Conservation (phyloP, 1,140 invertebrate species). For the Drosophila mayri region DNA sequence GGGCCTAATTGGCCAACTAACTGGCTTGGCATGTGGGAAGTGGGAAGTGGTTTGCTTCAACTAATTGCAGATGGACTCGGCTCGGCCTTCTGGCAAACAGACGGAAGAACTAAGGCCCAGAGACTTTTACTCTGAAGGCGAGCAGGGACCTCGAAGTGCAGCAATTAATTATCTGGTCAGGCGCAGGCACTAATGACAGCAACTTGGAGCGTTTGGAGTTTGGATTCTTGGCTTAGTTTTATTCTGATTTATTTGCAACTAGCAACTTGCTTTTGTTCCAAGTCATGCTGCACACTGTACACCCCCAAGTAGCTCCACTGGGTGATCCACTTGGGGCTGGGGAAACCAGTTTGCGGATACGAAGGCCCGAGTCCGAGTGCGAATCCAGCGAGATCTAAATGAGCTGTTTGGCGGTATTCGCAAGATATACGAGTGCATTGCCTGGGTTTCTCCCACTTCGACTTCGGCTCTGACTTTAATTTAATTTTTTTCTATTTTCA, state of each 20-base stretch:
- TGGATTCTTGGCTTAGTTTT: neutral
- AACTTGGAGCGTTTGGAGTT: slow-evolving; percentile 6
- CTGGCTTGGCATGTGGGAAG: slow-evolving; percentile 20
- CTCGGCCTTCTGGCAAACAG: slow-evolving; percentile 29
- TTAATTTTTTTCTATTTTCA: slow-evolving; percentile 21
- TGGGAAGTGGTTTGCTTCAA: slow-evolving; percentile 18
- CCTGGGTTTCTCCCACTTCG: slow-evolving; percentile 6
- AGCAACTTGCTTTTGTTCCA: neutral
- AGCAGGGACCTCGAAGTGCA: slow-evolving; percentile 16
- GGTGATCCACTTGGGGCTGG: slow-evolving; percentile 17
- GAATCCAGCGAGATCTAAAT: slow-evolving; percentile 34
- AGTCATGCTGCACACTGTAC: slow-evolving; percentile 8
- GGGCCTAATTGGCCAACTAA: slow-evolving; percentile 48
- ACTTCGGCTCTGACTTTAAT: neutral
- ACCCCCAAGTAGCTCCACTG: slow-evolving; percentile 28
- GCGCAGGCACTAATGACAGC: slow-evolving; percentile 1
- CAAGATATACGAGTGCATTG: slow-evolving; percentile 18
- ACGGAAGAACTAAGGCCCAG: slow-evolving; percentile 52
- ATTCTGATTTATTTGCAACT: slow-evolving; percentile 17
- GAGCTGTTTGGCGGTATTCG: slow-evolving; percentile 14
- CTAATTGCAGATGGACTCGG: slow-evolving; percentile 62
- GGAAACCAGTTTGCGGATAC: slow-evolving; percentile 21
- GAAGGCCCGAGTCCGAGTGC: slow-evolving; percentile 8
- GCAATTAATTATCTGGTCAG: slow-evolving; percentile 66
- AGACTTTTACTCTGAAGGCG: slow-evolving; percentile 44